phyloP scores from a whole-genome alignment of 1,140 invertebrate species.

The Bombus pyrosoma region DNA sequence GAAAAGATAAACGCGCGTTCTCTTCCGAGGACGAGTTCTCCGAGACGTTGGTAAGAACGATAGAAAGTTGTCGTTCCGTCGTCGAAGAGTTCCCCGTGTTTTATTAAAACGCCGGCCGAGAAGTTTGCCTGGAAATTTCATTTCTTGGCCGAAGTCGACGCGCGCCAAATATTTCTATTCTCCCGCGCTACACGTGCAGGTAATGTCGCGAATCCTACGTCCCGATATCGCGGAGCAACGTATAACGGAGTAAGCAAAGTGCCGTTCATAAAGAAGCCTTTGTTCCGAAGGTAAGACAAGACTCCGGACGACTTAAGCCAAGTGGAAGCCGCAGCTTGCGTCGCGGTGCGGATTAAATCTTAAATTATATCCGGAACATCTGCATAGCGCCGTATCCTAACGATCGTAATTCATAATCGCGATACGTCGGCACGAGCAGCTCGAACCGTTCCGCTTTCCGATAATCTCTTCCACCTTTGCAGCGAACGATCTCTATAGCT shows the following conservation, averaged over 20 bases:
- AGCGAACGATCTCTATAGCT: no score
- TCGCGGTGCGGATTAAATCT: neutral
- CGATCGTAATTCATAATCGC: neutral
- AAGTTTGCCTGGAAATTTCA: neutral
- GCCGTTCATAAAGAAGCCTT: conserved; percentile 2
- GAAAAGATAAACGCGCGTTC: neutral
- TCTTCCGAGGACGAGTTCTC: neutral
- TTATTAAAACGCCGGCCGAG: conserved; percentile 1
- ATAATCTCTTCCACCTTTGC: neutral
- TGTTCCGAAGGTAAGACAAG: neutral
- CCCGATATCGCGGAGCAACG: neutral
- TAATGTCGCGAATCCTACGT: neutral
- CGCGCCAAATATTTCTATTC: neutral
- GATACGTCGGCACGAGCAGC: neutral
- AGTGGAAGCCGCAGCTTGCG: no score
- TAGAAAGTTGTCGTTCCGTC: neutral
- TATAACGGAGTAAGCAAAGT: conserved; percentile 3
- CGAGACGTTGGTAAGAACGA: neutral
- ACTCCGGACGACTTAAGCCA: neutral
- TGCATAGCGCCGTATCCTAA: neutral
- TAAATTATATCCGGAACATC: conserved; percentile 4
- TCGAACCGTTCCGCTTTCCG: neutral
- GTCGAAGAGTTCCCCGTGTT: neutral
- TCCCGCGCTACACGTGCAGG: neutral
- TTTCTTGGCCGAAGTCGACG: neutral